A percentile compares a stretch with the other conserved stretches of the same genome.
phyloP scores from a whole-genome alignment of 2,888 invertebrate genomes.

The Coecobrya sp. region DNA sequence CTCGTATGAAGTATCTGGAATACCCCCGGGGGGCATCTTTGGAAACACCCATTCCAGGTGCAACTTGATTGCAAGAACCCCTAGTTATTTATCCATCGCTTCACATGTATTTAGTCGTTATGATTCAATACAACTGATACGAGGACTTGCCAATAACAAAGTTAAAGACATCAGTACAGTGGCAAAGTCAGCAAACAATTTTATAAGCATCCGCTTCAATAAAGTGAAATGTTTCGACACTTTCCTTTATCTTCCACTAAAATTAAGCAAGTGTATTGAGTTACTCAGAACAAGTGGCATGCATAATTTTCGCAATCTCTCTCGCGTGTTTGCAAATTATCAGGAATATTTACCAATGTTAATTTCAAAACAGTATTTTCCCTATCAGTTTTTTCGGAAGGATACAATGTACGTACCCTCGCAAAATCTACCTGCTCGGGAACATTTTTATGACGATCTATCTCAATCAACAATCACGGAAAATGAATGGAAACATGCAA shows the following conservation, averaged over 20 bases:
- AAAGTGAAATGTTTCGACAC: background rate
- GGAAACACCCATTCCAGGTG: background rate
- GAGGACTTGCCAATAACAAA: background rate
- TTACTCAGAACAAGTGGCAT: conserved; percentile 32
- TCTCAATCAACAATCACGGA: background rate
- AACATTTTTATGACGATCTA: background rate
- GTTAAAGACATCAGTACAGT: background rate
- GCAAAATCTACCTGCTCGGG: background rate
- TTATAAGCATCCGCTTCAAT: background rate
- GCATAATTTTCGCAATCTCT: background rate
- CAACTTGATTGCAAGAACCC: background rate
- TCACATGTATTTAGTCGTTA: conserved; percentile 10
- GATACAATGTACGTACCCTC: background rate
- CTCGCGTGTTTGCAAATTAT: conserved; percentile 15
- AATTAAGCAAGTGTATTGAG: background rate
- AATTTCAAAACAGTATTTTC: background rate
- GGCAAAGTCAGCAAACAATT: conserved; percentile 11
- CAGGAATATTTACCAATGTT: background rate
- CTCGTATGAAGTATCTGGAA: background rate
- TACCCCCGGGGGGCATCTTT: background rate
- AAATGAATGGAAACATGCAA: background rate
- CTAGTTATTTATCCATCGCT: background rate
- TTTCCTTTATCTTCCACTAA: background rate
- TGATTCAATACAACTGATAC: background rate
- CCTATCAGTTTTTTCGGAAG: background rate